Percentiles rank a stretch among this genome's conserved stretches.
These are phyloP conservation scores for Drosophila cognata DNA, from an alignment of 2,888 invertebrate species.

Conservation along the genomic window DNA sequence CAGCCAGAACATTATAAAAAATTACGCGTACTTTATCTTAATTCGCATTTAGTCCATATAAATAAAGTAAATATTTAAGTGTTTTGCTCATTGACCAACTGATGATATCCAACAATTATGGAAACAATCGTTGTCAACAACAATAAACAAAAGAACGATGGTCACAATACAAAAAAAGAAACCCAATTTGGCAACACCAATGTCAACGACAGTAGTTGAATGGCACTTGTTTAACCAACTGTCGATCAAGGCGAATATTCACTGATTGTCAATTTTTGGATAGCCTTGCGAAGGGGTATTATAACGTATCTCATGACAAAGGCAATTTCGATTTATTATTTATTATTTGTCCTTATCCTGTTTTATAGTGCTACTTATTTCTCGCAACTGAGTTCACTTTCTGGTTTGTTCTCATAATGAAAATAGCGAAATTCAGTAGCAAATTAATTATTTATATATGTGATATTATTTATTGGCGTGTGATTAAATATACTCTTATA, in stretches of 20 bases:
- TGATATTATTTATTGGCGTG: background rate
- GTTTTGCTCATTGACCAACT: conserved; percentile 31
- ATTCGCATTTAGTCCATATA: background rate
- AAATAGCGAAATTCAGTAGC: background rate
- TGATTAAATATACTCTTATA: background rate
- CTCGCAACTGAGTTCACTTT: background rate
- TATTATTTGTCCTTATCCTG: background rate
- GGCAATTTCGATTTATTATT: background rate
- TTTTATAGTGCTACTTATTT: background rate
- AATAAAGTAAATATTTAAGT: conserved; percentile 5
- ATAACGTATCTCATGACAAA: background rate
- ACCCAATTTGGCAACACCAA: conserved; percentile 34
- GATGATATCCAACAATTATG: conserved; percentile 5
- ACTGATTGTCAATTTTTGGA: background rate
- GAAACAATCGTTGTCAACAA: conserved; percentile 16
- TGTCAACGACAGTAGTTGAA: conserved; percentile 30
- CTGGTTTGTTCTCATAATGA: background rate
- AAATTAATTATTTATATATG: background rate
- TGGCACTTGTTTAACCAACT: conserved; percentile 9
- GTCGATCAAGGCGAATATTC: conserved; percentile 26
- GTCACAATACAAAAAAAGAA: conserved; percentile 7
- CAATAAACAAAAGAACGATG: conserved; percentile 49
- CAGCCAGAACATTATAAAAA: background rate
- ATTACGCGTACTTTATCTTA: background rate
- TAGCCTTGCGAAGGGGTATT: conserved; percentile 7